Percentiles rank a stretch among this genome's conserved stretches.
Conservation (phyloP, 2,113 vertebrate species). For the Pachypanchax playfairii region DNA sequence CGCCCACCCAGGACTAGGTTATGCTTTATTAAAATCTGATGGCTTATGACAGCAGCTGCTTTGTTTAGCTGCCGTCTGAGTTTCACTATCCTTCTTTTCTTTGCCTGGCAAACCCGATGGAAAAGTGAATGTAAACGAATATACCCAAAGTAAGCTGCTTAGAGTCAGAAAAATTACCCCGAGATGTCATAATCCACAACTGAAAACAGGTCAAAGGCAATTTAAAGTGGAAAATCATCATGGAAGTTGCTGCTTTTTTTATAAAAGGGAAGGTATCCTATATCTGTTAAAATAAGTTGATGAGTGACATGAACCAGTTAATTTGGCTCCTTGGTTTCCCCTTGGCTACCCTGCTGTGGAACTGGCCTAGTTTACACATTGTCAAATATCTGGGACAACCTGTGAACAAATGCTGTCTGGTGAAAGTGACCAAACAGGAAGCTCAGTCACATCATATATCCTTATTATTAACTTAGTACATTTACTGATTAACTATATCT, state of each 20-base stretch:
- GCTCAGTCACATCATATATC: not conserved
- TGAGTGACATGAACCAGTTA: slow-evolving; percentile 76
- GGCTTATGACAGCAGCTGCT: slow-evolving; percentile 70
- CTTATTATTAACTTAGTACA: not conserved
- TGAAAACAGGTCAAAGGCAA: slow-evolving; percentile 51
- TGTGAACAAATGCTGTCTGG: slow-evolving; percentile 9
- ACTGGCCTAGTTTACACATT: slow-evolving; percentile 71
- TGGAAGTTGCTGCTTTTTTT: slow-evolving; percentile 20
- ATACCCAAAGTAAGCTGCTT: slow-evolving; percentile 48
- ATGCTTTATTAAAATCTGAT: slow-evolving; percentile 78
- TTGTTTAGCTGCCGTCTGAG: slow-evolving; percentile 65
- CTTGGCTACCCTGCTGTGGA: slow-evolving; percentile 63
- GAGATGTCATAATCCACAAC: slow-evolving; percentile 15
- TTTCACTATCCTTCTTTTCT: slow-evolving; percentile 14
- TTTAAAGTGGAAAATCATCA: slow-evolving; percentile 20
- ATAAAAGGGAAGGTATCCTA: slow-evolving; percentile 26
- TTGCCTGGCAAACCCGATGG: slow-evolving; percentile 31
- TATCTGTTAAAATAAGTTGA: slow-evolving; percentile 64
- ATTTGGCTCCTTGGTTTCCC: slow-evolving; percentile 69
- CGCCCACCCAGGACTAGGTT: slow-evolving; percentile 76
- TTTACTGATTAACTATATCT: not conserved
- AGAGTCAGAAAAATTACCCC: slow-evolving; percentile 44
- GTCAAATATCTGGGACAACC: slow-evolving; percentile 71
- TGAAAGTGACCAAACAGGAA: slow-evolving; percentile 44
- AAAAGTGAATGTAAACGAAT: slow-evolving; percentile 47